Base-by-base conservation (phyloP, 2,113 vertebrate species). In the Nibea coibor region DNA sequence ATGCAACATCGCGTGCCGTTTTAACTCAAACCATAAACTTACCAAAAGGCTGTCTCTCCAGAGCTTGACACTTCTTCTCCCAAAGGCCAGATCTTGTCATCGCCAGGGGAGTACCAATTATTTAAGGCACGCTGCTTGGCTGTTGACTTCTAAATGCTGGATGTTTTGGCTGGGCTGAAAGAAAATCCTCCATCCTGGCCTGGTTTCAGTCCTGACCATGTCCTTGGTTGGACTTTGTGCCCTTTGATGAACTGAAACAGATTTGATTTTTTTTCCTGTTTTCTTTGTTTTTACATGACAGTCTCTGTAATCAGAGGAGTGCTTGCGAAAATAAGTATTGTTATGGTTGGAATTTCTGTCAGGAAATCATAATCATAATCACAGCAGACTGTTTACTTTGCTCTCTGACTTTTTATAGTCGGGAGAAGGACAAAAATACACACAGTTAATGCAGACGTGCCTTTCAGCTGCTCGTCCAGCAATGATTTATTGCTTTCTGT, bases 21-120 rank as follows among this genome's bases (percentile, higher is more conserved):
- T 82, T 82, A 88, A 88, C 82, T 92, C 76, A 65, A 92, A 92
- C 83, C 88, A 86, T 86, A 82, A 89, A 88, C 77, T 78, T 45
- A 66, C 74, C 20, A 20, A 72, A 75, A 76, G 66, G 43, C 73
- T 63, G 63, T 81, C 66, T 89, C 78, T 87, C 82, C 69, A 14
- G 79, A 15, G 31, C 79, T 57, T 78, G 78, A 90, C 88, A 84
- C 63, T 65, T 85, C 75, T 81, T 39, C 75, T 82, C 62, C 62
- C 10, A 1, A 51, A 74, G 84, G 74, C 89, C 86, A 87, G 79
- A 71, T 67, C 84, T 84, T 91, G 91, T 93, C 91, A 80, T 92
- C 80, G 31, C 86, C 72, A 16, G 56, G 85, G 83, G 88, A 83
- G 72, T 75, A 69, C 79, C 84, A 72, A 67, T 91, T 72, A 81